A percentile compares a stretch with the other conserved stretches of the same genome.
Evolutionary conservation across 1,140 invertebrate species (phyloP).

Genomic region (Anagrus nilaparvatae): DNA sequence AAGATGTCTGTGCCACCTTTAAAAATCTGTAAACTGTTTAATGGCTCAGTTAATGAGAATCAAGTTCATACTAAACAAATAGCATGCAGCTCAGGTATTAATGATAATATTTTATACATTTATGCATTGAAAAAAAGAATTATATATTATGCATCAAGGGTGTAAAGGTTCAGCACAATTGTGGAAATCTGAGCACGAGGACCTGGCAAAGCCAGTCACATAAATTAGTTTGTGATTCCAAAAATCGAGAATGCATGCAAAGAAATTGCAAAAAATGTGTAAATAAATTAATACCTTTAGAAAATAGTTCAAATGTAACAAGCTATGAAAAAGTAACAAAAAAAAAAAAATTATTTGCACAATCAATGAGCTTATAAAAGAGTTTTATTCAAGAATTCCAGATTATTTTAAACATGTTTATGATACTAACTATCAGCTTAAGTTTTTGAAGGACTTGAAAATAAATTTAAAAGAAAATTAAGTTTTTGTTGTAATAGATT

Average conservation of each 20-base stretch:
- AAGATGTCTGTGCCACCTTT: too few relatives aligned
- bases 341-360: conserved; percentile 7
- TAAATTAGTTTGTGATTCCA: conserved; percentile 8
- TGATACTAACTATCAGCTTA: conserved; percentile 24
- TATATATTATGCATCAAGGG: too few relatives aligned
- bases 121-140: too few relatives aligned
- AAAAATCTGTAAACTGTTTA: too few relatives aligned
- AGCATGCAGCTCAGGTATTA: too few relatives aligned
- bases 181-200: too few relatives aligned
- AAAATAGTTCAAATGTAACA: conserved; percentile 9
- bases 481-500: conserved; percentile 27
- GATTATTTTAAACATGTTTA: conserved; percentile 21
- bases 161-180: too few relatives aligned
- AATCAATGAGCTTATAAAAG: conserved; percentile 1
- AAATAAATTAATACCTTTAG: conserved; percentile 1
- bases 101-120: too few relatives aligned
- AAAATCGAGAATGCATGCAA: conserved; percentile 14
- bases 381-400: conserved; percentile 10
- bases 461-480: conserved; percentile 22
- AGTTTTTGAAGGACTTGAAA: conserved; percentile 21
- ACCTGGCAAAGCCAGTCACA: too few relatives aligned
- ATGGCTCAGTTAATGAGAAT: too few relatives aligned
- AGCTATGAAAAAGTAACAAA: not conserved
- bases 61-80: too few relatives aligned
- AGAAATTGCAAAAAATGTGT: conserved; percentile 11